Evolutionary conservation across 2,113 vertebrate genomes (phyloP).

Genomic region (Anarrhichthys ocellatus): DNA sequence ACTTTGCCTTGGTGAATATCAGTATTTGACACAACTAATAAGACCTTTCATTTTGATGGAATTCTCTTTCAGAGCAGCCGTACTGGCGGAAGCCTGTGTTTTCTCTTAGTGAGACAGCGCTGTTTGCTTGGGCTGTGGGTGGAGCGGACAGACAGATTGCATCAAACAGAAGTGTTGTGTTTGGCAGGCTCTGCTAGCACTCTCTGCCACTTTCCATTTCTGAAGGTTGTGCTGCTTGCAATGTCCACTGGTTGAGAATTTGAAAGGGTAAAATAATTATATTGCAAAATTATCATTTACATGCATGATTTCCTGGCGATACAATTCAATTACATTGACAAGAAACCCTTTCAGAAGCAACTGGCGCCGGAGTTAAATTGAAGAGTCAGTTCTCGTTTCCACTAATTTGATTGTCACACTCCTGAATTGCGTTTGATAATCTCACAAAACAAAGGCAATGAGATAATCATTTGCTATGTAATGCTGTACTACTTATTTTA

Average conservation of each 20-base stretch:
- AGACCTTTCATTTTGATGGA: slow-evolving; percentile 73
- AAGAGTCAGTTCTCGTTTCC: slow-evolving; percentile 77
- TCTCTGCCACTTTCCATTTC: slow-evolving; percentile 27
- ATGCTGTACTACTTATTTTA: slow-evolving; percentile 65
- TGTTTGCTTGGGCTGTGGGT: slow-evolving; percentile 61
- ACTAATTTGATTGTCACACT: slow-evolving; percentile 81
- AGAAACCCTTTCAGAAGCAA: slow-evolving; percentile 70
- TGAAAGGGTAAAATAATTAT: slow-evolving; percentile 59
- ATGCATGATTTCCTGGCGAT: slow-evolving; percentile 70
- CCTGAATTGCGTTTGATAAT: slow-evolving; percentile 76
- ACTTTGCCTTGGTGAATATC: slow-evolving; percentile 66
- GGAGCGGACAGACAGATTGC: slow-evolving; percentile 60
- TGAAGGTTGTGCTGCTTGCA: slow-evolving; percentile 29
- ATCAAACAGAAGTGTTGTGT: slow-evolving; percentile 56
- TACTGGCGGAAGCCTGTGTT: slow-evolving; percentile 44
- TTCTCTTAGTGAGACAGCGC: slow-evolving; percentile 48
- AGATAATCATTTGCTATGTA: slow-evolving; percentile 69
- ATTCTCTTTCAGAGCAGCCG: slow-evolving; percentile 47
- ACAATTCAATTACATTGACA: slow-evolving; percentile 74
- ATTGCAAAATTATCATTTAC: slow-evolving; percentile 63
- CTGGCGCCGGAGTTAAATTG: slow-evolving; percentile 78
- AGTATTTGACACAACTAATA: slow-evolving; percentile 71
- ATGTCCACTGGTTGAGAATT: slow-evolving; percentile 16
- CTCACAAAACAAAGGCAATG: slow-evolving; percentile 70
- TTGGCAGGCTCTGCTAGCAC: slow-evolving; percentile 38